Percentiles rank a stretch among this genome's conserved stretches.
Evolutionary conservation across 2,888 invertebrate genomes (phyloP).

Genomic region (Chouioia cunea): DNA sequence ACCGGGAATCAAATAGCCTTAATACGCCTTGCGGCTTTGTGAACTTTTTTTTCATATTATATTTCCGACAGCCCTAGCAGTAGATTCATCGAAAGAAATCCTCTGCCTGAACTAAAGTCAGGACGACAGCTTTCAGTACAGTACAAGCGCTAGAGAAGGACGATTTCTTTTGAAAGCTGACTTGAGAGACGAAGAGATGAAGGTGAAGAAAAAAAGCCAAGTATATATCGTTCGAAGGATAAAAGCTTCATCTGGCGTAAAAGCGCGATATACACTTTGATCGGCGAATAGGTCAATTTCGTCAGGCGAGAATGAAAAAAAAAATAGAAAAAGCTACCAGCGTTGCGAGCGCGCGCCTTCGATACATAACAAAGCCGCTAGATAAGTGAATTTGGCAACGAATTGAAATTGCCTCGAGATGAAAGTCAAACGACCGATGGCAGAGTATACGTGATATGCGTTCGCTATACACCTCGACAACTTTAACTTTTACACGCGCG

Average conservation of each 20-base stretch:
- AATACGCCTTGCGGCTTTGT: background rate
- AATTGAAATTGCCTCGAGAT: constrained; percentile 47
- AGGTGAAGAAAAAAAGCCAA: background rate
- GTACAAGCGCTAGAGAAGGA: constrained; percentile 15
- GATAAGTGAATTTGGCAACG: constrained; percentile 34
- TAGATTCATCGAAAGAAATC: constrained; percentile 20
- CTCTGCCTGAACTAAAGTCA: background rate
- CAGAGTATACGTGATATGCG: too few relatives aligned
- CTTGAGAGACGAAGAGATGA: background rate
- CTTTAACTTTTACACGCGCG: too few relatives aligned
- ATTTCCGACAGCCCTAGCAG: background rate
- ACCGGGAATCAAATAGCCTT: constrained; percentile 18
- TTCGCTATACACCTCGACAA: too few relatives aligned
- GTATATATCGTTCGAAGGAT: constrained; percentile 12
- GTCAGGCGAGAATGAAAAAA: background rate
- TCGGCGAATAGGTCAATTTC: constrained; percentile 6
- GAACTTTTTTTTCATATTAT: constrained; percentile 6
- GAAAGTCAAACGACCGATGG: constrained; percentile 29
- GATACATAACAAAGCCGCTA: constrained; percentile 3
- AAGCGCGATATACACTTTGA: constrained; percentile 19
- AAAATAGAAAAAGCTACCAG: too few relatives aligned
- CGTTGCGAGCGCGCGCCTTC: too few relatives aligned
- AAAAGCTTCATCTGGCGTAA: constrained; percentile 24
- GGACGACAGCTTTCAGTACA: too few relatives aligned
- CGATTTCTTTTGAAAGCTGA: constrained; percentile 28